Conservation (phyloP, 2,797 vertebrate species). For the Hyperoplus immaculatus region DNA sequence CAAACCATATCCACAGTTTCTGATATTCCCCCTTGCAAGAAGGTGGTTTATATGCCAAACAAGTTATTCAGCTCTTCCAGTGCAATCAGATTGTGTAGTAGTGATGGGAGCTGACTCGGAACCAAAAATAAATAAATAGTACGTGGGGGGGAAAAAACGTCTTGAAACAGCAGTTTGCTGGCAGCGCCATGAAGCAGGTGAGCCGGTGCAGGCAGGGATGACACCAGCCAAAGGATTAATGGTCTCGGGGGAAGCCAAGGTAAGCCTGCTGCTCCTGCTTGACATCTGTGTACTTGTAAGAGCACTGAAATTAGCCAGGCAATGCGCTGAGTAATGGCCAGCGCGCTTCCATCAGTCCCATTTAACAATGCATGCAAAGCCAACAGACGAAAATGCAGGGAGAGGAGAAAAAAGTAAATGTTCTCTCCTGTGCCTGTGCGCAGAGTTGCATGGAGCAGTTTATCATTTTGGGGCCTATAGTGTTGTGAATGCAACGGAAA, state of each 20-base stretch:
- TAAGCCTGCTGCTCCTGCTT: slow-evolving; percentile 86
- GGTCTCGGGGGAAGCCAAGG: slow-evolving; percentile 84
- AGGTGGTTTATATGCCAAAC: slow-evolving; percentile 37
- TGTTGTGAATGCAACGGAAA: slow-evolving; percentile 45
- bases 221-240: slow-evolving; percentile 88
- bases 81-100: slow-evolving; percentile 68
- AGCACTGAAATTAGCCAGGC: slow-evolving; percentile 88
- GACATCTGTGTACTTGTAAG: slow-evolving; percentile 90
- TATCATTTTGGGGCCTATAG: slow-evolving; percentile 46
- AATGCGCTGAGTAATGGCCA: slow-evolving; percentile 85
- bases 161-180: slow-evolving; percentile 81
- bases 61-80: slow-evolving; percentile 56
- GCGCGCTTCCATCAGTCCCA: slow-evolving; percentile 84
- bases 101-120: slow-evolving; percentile 77
- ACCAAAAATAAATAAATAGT: slow-evolving; percentile 76
- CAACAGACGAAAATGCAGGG: slow-evolving; percentile 59
- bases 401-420: slow-evolving; percentile 59
- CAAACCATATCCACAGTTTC: slow-evolving; percentile 42
- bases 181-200: slow-evolving; percentile 76
- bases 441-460: slow-evolving; percentile 65
- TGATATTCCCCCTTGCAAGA: slow-evolving; percentile 29
- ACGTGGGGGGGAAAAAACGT: slow-evolving; percentile 34
- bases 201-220: slow-evolving; percentile 74
- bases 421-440: slow-evolving; percentile 64
- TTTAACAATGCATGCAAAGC: slow-evolving; percentile 87